A percentile compares a stretch with the other conserved stretches of the same genome.
Evolutionary conservation across 2,113 vertebrate species (phyloP).

Genomic region (Eubucco bourcierii): DNA sequence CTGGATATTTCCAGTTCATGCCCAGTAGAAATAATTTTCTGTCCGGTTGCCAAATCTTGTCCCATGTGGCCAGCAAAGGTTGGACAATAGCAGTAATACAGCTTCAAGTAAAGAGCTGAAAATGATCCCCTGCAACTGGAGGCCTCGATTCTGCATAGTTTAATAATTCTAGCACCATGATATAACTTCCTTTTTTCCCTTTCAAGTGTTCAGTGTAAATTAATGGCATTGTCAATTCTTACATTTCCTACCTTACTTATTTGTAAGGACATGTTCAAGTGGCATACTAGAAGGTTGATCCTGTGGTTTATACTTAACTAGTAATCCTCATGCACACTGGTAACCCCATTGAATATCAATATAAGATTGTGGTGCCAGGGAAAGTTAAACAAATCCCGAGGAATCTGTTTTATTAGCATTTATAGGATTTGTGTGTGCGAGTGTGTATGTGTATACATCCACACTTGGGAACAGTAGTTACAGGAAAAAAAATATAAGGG

Average conservation of each 20-base stretch:
- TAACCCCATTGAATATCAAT: background rate
- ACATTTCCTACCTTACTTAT: background rate
- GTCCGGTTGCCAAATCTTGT: constrained; percentile 21
- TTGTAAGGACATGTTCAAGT: constrained; percentile 1
- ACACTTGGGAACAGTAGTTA: constrained; percentile 49
- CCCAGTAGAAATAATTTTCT: constrained; percentile 45
- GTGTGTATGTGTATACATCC: constrained; percentile 16
- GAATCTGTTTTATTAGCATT: constrained; percentile 64
- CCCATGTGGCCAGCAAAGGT: constrained; percentile 47
- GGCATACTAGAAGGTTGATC: constrained; percentile 22
- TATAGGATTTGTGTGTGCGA: constrained; percentile 52
- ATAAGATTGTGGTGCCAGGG: background rate
- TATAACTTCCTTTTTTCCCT: constrained; percentile 44
- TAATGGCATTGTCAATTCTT: background rate
- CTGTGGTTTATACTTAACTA: background rate
- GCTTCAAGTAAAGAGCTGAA: constrained; percentile 52
- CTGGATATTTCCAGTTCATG: constrained; percentile 51
- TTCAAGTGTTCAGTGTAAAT: background rate
- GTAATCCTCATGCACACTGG: constrained; percentile 8
- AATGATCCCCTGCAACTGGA: constrained; percentile 39
- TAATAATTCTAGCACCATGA: background rate
- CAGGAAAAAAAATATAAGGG: background rate
- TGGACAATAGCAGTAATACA: constrained; percentile 53
- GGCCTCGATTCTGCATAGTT: constrained; percentile 39
- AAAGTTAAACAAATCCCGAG: constrained; percentile 49